These are phyloP conservation scores for Cranoglanis bouderius DNA, from an alignment of 2,113 vertebrate species.

Conservation along the genomic window DNA sequence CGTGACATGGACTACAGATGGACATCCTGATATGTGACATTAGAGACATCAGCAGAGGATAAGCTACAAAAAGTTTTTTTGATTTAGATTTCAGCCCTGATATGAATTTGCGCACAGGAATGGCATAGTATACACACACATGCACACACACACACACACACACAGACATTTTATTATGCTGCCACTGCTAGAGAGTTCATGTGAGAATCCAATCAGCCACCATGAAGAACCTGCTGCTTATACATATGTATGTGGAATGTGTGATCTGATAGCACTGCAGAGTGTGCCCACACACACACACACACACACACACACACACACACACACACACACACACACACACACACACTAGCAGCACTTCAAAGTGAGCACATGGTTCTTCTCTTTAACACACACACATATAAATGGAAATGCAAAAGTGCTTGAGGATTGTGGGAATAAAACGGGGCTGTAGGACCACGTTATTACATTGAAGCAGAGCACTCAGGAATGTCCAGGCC, in stretches of 20 bases:
- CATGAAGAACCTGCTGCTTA: slow-evolving; percentile 3
- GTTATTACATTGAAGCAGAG: slow-evolving; percentile 16
- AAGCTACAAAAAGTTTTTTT: background rate
- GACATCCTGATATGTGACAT: background rate
- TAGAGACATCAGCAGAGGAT: background rate
- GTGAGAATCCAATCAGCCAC: background rate
- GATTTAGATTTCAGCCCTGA: background rate
- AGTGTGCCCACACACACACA: background rate
- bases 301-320: slow-evolving; percentile 14
- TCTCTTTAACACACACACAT: slow-evolving; percentile 2
- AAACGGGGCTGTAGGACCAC: background rate
- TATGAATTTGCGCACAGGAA: background rate
- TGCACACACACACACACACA: background rate
- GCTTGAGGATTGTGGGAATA: slow-evolving; percentile 15
- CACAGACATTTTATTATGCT: background rate
- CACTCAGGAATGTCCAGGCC: background rate
- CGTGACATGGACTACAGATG: background rate
- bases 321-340: background rate
- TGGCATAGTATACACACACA: background rate
- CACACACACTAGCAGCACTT: slow-evolving; percentile 6
- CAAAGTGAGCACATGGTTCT: background rate
- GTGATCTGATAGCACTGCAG: background rate
- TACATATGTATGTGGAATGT: slow-evolving; percentile 11
- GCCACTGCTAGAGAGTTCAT: background rate
- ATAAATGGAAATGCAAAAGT: slow-evolving; percentile 6